Percentiles rank a stretch among this genome's conserved stretches.
Evolutionary conservation across 2,888 invertebrate species (phyloP).

Genomic region (Macrophya annulata): DNA sequence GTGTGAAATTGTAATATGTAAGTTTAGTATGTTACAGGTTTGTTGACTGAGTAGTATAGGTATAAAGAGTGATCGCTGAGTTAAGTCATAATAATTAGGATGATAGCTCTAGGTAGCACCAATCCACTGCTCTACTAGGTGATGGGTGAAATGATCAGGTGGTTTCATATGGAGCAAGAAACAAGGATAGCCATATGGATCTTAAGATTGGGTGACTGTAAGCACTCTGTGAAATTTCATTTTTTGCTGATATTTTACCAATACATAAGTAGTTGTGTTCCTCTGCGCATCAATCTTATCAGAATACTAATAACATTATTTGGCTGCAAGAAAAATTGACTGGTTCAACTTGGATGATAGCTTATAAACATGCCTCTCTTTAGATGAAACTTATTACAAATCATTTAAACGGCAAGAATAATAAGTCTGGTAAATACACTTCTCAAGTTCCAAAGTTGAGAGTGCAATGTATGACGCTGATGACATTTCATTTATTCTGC

Average conservation of each 20-base stretch:
- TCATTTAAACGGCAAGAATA: background rate
- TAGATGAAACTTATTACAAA: background rate
- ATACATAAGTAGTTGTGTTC: slow-evolving; percentile 38
- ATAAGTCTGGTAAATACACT: background rate
- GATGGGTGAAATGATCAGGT: slow-evolving; percentile 42
- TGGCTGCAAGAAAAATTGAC: background rate
- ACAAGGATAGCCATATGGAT: slow-evolving; percentile 51
- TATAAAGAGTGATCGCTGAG: slow-evolving; percentile 50
- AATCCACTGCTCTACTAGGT: slow-evolving; percentile 57
- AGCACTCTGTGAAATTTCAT: slow-evolving; percentile 39
- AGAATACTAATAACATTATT: background rate
- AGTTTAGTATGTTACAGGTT: slow-evolving; percentile 34
- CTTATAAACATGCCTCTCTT: background rate
- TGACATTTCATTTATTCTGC: slow-evolving; percentile 11
- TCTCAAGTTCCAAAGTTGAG: background rate
- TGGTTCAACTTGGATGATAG: background rate
- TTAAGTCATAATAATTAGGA: slow-evolving; percentile 38
- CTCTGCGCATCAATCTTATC: slow-evolving; percentile 25
- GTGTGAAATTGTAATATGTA: slow-evolving; percentile 54
- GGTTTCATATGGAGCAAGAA: slow-evolving; percentile 51
- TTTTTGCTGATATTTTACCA: slow-evolving; percentile 53
- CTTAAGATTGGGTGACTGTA: slow-evolving; percentile 57
- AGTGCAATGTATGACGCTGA: background rate
- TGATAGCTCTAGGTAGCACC: slow-evolving; percentile 56
- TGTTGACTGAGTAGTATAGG: slow-evolving; percentile 28